Evolutionary conservation across 2,113 vertebrate species (phyloP).

Genomic region (Platycercus adscitus): DNA sequence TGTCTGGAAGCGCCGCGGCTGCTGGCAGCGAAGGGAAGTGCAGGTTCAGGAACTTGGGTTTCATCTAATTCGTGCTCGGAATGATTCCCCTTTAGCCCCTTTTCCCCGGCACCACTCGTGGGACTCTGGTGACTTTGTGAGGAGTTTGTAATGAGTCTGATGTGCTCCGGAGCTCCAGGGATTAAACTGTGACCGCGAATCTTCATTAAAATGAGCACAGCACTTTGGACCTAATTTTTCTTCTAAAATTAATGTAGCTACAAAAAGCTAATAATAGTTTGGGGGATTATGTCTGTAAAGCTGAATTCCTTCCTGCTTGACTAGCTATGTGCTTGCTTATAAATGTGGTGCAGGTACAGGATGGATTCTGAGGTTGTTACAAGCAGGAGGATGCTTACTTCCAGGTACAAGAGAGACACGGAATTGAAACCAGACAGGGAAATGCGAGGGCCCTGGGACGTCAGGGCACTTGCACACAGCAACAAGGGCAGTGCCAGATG

Average conservation of each 20-base stretch:
- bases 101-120: neutral
- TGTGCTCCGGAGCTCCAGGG: constrained; percentile 47
- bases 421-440: neutral
- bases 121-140: constrained; percentile 28
- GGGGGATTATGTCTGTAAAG: neutral
- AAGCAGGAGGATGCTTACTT: neutral
- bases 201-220: constrained; percentile 44
- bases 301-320: neutral
- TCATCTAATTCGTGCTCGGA: neutral
- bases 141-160: constrained; percentile 26
- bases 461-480: neutral
- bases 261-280: constrained; percentile 8
- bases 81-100: neutral
- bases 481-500: neutral
- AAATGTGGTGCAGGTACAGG: neutral
- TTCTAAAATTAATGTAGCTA: constrained; percentile 56
- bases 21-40: constrained; percentile 4
- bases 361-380: neutral
- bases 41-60: neutral
- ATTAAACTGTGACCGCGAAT: constrained; percentile 4
- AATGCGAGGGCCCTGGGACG: fast-evolving
- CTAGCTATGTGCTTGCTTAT: neutral
- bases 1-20: neutral
- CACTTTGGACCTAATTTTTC: constrained; percentile 28
- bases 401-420: neutral